Evolutionary conservation across 2,888 invertebrate species (phyloP).

Genomic region (Thereva unica): DNA sequence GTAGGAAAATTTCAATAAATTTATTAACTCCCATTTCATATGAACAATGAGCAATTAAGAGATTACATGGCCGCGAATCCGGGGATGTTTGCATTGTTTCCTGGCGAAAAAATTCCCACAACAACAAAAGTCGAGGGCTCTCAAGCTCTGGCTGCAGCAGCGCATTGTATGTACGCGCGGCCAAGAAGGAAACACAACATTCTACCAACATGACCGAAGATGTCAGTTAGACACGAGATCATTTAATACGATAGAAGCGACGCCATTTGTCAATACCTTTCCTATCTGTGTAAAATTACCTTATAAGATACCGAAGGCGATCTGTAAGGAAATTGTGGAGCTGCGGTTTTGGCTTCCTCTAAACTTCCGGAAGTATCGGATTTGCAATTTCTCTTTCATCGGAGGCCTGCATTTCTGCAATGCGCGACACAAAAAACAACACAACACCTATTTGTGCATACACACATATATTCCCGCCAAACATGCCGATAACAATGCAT

Average conservation of each 20-base stretch:
- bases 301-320: slow-evolving; percentile 37
- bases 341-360: slow-evolving; percentile 44
- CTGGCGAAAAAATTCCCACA: slow-evolving; percentile 21
- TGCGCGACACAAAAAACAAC: slow-evolving; percentile 20
- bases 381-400: slow-evolving; percentile 42
- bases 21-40: slow-evolving; percentile 4
- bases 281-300: slow-evolving; percentile 38
- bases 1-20: slow-evolving; percentile 23
- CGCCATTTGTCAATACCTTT: slow-evolving; percentile 39
- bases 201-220: slow-evolving; percentile 24
- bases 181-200: slow-evolving; percentile 28
- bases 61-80: slow-evolving; percentile 15
- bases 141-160: slow-evolving; percentile 9
- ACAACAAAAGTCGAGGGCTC: slow-evolving; percentile 37
- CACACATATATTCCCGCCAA: too few relatives aligned
- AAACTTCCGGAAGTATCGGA: slow-evolving; percentile 45
- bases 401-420: slow-evolving; percentile 13
- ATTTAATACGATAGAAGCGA: slow-evolving; percentile 35
- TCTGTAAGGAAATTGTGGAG: slow-evolving; percentile 46
- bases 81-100: slow-evolving; percentile 20
- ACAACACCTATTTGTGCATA: background rate
- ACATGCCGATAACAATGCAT: slow-evolving; percentile 16
- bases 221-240: slow-evolving; percentile 33
- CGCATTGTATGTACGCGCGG: background rate
- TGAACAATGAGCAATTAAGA: slow-evolving; percentile 41